Evolutionary conservation across 2,113 vertebrate species (phyloP), one percentile per base, ranked within the genome.

Genomic region (Caretta caretta): DNA sequence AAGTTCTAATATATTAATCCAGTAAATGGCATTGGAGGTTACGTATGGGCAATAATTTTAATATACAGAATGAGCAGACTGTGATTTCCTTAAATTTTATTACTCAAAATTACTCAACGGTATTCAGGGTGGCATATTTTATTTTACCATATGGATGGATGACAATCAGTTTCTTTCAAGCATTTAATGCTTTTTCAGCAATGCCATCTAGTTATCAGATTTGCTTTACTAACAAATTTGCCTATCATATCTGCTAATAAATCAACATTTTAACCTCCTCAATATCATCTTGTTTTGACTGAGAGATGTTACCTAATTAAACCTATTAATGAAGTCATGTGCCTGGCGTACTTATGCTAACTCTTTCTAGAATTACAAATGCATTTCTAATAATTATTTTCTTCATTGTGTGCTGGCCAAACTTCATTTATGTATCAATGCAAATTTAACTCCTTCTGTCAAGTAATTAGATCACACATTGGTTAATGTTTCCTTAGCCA

Each of bases 81-180:
- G 85, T 31, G 1, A 38, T 81, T 53, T 95, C 81, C 54, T 69
- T 49, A 75, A 19, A 89, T 25, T 5, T n/a, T 65, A 11, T 83
- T 69, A 80, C 13, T 80, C 83, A 92, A 94, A 87, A 80, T 78
- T 83, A 65, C 35, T 4, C 75, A 86, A 50, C 3, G 4, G 31
- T 84, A 86, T 1, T 86, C 19, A 80, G 69, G 24, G 48, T 29
- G 48, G 87, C 84, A 35, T 75, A 48, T 54, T n/a, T 29, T 49
- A 50, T 81, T 22, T 72, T 69, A 49, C 46, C 29, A 81, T 11
- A 56, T 0, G 0, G 10, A 78, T 17, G 93, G 83, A 90, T 78
- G 22, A 83, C 82, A 80, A 89, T 59, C 56, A 49, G n/a, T 16
- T 95, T 93, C 10, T 88, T 93, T 88, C 62, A 80, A 88, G 88